Percentiles rank a stretch among this genome's conserved stretches.
Conservation (phyloP, 1,140 invertebrate genomes). For the Ceratina calcarata region DNA sequence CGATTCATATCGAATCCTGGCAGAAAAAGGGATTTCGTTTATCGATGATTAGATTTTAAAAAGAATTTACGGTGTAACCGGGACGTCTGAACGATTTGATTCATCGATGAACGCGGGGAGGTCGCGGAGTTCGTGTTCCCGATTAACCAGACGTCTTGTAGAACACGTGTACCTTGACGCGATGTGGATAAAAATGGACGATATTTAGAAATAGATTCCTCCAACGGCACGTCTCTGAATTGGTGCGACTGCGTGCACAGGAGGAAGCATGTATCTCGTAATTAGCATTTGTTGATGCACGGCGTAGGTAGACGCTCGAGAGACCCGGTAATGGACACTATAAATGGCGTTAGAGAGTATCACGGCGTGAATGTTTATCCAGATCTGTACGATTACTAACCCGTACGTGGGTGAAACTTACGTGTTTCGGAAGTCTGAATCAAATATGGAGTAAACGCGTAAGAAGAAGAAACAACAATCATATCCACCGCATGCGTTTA, state of each 20-base stretch:
- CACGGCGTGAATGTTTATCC: background rate
- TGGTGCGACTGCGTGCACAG: background rate
- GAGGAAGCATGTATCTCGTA: background rate
- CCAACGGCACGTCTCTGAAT: background rate
- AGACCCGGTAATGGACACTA: background rate
- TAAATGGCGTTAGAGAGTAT: background rate
- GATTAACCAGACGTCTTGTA: conserved; percentile 14
- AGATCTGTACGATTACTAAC: background rate
- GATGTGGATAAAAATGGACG: conserved; percentile 14
- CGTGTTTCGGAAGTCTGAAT: background rate
- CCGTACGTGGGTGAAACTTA: background rate
- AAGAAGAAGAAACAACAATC: conserved; percentile 4
- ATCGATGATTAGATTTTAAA: background rate
- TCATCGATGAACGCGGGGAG: background rate
- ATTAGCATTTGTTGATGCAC: background rate
- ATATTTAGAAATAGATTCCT: conserved; percentile 13
- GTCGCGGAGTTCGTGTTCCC: background rate
- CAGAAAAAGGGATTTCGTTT: background rate
- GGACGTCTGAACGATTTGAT: background rate
- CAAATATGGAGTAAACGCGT: background rate
- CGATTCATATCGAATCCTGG: no score
- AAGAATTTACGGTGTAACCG: no score
- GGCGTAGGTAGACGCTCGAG: background rate
- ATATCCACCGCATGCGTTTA: background rate
- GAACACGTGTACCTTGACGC: background rate